Evolutionary conservation across 2,888 invertebrate genomes (phyloP).

Genomic region (Orchestes rusci): DNA sequence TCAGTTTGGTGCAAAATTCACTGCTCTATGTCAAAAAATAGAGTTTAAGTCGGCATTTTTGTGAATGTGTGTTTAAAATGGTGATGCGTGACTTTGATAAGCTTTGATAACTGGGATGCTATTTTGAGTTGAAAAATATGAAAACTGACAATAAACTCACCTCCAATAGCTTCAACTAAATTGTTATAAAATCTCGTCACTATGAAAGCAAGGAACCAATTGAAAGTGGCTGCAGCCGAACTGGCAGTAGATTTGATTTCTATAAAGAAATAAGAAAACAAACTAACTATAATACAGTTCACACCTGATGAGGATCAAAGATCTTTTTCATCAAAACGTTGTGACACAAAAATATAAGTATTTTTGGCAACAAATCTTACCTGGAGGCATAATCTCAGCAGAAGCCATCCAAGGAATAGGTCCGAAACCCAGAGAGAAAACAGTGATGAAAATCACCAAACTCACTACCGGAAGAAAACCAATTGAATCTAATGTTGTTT

Average conservation of each 20-base stretch:
- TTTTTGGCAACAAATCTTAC: conserved; percentile 12
- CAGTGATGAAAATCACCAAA: conserved; percentile 66
- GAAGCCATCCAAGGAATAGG: conserved; percentile 84
- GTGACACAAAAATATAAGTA: no score
- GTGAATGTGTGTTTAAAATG: no score
- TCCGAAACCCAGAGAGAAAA: conserved; percentile 77
- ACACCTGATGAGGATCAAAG: no score
- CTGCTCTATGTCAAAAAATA: no score
- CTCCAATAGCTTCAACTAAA: conserved; percentile 49
- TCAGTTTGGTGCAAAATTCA: no score
- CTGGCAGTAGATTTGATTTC: conserved; percentile 70
- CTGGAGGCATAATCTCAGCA: conserved; percentile 69
- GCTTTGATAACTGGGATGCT: no score
- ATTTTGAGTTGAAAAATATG: neutral
- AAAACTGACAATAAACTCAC: conserved; percentile 5
- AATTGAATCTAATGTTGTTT: conserved; percentile 47
- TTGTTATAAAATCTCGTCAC: conserved; percentile 66
- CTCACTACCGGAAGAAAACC: conserved; percentile 69
- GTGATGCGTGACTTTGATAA: no score
- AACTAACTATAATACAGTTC: neutral
- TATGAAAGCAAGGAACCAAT: conserved; percentile 73
- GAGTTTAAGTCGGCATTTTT: no score
- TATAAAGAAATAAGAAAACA: conserved; percentile 8
- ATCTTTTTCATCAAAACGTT: no score
- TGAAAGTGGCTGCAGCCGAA: conserved; percentile 71